phyloP scores from a whole-genome alignment of 2,888 invertebrate species.

The Leucophenga maculata region DNA sequence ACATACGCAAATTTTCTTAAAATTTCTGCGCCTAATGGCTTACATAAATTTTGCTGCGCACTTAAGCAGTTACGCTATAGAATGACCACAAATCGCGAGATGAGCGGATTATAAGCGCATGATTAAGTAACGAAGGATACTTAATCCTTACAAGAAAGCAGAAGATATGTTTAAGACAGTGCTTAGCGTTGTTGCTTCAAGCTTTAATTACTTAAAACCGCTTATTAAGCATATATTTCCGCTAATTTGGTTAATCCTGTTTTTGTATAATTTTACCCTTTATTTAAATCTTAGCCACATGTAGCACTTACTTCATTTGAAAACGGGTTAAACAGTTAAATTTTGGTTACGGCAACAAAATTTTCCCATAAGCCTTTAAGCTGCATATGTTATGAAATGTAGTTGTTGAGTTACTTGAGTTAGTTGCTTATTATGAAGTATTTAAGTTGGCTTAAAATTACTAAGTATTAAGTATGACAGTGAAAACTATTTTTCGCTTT shows the following conservation, averaged over 20 bases:
- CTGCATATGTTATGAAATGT: no score
- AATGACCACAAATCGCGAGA: neutral
- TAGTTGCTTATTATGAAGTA: no score
- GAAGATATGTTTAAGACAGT: neutral
- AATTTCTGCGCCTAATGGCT: neutral
- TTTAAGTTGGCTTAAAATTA: no score
- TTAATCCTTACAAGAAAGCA: neutral
- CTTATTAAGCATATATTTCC: conserved; percentile 43
- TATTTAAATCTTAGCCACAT: conserved; percentile 1
- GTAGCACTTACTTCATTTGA: neutral
- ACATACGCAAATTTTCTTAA: neutral
- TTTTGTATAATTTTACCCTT: conserved; percentile 45
- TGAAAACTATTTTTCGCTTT: no score
- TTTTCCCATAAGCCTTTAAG: no score
- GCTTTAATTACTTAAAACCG: conserved; percentile 45
- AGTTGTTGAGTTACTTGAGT: no score
- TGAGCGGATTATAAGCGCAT: neutral
- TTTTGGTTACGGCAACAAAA: no score
- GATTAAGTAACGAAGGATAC: neutral
- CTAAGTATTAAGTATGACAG: no score
- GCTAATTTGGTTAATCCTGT: no score
- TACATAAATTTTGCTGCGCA: neutral
- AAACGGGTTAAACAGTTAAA: neutral
- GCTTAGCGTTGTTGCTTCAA: neutral
- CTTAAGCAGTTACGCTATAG: neutral